These are phyloP conservation scores for Agelaius tricolor DNA, from an alignment of 2,113 vertebrate genomes.

Conservation along the genomic window DNA sequence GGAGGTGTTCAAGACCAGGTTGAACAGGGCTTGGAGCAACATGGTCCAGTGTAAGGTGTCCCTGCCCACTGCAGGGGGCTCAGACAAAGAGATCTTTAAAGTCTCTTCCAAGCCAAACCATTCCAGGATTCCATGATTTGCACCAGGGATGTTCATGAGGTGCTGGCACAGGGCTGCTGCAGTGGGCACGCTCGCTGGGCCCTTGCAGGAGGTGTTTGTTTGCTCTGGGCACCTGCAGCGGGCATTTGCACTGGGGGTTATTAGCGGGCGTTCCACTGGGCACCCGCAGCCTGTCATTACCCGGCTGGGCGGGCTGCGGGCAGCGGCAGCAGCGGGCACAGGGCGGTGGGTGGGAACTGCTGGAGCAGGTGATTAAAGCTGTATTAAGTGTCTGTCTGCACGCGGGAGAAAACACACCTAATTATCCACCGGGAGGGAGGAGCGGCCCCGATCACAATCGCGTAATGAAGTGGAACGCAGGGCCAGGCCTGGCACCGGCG, in stretches of 20 bases:
- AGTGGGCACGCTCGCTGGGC: fast-evolving
- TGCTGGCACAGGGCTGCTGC: background rate
- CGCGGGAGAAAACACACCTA: constrained; percentile 43
- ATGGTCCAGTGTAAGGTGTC: background rate
- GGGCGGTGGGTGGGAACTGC: background rate
- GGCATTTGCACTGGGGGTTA: background rate
- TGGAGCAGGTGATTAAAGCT: constrained; percentile 45
- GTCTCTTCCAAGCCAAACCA: background rate
- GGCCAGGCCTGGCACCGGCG: constrained; percentile 4
- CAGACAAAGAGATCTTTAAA: background rate
- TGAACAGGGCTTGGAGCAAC: background rate
- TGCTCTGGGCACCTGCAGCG: background rate
- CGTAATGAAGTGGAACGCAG: constrained; percentile 13
- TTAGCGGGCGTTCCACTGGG: background rate
- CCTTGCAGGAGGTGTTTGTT: background rate
- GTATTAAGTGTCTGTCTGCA: constrained; percentile 26
- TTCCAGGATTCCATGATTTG: background rate
- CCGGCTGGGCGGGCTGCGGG: background rate
- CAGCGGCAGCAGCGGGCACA: background rate
- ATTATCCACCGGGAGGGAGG: constrained; percentile 40
- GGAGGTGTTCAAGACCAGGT: background rate
- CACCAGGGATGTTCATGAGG: background rate
- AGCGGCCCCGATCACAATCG: constrained; percentile 35
- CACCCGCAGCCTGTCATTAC: background rate
- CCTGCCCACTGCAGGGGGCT: too few species aligned